Conservation (phyloP, 2,888 invertebrate genomes). For the Drosophila stalkeri region DNA sequence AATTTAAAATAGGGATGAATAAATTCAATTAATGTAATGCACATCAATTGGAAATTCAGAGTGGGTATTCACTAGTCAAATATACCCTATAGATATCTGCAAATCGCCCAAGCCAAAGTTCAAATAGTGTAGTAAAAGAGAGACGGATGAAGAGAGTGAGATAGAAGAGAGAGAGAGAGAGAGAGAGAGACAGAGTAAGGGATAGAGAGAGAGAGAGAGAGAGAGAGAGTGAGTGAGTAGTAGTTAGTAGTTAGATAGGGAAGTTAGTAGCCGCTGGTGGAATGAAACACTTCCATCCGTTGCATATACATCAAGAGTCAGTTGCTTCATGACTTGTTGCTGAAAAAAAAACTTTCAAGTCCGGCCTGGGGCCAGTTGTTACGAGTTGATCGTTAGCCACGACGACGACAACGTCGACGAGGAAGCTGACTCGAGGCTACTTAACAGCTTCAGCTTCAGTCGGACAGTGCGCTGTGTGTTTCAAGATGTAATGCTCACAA, state of each 20-base stretch:
- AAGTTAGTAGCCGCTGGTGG: constrained; percentile 8
- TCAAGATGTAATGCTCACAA: constrained; percentile 75
- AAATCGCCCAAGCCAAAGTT: not conserved
- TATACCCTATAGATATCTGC: not conserved
- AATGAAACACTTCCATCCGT: constrained; percentile 58
- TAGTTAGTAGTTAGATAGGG: not conserved
- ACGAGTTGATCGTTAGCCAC: constrained; percentile 67
- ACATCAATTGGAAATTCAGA: too few relatives aligned
- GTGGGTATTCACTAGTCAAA: not conserved
- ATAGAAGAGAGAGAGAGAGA: not conserved
- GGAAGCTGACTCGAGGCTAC: constrained; percentile 64
- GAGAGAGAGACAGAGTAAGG: not conserved
- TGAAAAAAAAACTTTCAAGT: constrained; percentile 42
- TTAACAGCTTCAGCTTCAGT: constrained; percentile 47
- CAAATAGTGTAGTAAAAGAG: not conserved
- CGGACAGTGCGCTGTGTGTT: constrained; percentile 18
- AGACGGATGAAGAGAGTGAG: not conserved
- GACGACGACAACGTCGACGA: constrained; percentile 10
- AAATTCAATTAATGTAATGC: too few relatives aligned
- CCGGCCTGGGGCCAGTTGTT: constrained; percentile 51
- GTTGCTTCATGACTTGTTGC: not conserved
- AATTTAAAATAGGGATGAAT: too few relatives aligned
- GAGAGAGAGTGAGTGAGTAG: not conserved
- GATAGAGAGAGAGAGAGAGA: not conserved
- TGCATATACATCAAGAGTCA: constrained; percentile 27